Conservation (phyloP, 1,140 invertebrate genomes). For the Yoshiicerus persimilis region DNA sequence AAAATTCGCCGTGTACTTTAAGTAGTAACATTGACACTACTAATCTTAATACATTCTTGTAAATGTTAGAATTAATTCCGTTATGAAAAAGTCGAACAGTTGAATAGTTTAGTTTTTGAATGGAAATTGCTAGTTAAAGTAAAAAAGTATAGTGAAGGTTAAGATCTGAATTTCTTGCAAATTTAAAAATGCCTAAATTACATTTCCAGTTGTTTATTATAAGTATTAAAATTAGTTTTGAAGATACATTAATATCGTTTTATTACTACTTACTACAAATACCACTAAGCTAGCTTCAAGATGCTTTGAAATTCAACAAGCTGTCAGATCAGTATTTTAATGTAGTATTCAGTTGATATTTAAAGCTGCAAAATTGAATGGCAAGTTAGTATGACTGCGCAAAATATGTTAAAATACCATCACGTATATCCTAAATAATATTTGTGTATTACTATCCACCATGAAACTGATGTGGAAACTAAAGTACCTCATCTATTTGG, state of each 20-base stretch:
- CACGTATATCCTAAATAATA: neutral
- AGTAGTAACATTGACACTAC: neutral
- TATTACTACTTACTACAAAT: too few species aligned
- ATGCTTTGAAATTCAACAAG: neutral
- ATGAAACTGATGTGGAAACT: neutral
- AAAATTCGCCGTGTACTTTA: too few species aligned
- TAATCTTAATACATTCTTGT: neutral
- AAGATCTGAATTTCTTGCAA: neutral
- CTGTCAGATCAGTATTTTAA: conserved; percentile 13
- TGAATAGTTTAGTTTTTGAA: neutral
- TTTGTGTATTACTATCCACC: neutral
- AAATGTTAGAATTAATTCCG: neutral
- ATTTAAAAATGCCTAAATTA: neutral
- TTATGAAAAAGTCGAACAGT: neutral
- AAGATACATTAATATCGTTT: too few species aligned
- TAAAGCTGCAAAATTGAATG: neutral
- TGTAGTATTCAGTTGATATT: neutral
- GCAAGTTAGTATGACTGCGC: neutral
- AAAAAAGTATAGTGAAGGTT: neutral
- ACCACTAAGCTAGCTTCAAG: neutral
- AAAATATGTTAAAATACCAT: neutral
- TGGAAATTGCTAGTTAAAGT: neutral
- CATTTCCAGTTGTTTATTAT: too few species aligned
- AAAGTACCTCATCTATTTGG: neutral
- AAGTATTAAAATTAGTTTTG: too few species aligned